Evolutionary conservation across 2,888 invertebrate species (phyloP).

Genomic region (Sphecodes monilicornis): DNA sequence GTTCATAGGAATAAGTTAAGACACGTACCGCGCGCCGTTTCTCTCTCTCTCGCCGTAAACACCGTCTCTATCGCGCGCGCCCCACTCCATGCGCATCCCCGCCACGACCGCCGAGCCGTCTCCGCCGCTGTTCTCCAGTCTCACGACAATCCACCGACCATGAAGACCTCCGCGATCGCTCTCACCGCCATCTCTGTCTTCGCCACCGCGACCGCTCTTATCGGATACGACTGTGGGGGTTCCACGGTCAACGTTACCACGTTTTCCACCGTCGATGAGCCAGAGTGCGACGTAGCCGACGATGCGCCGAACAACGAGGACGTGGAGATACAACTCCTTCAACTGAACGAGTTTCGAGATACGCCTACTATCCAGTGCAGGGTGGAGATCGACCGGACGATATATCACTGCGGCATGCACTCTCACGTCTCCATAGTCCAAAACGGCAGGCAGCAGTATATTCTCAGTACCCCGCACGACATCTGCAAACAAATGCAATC

Average conservation of each 20-base stretch:
- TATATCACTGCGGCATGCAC: background rate
- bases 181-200: no score
- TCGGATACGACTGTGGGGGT: background rate
- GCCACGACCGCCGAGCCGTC: no score
- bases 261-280: background rate
- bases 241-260: background rate
- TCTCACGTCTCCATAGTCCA: background rate
- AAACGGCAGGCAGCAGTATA: background rate
- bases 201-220: background rate
- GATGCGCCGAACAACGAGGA: no score
- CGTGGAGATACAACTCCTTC: background rate
- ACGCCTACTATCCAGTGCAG: background rate
- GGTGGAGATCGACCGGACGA: background rate
- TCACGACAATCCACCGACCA: no score
- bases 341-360: background rate
- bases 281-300: background rate
- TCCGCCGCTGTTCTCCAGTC: no score
- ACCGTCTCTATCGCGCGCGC: no score
- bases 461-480: background rate
- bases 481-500: background rate
- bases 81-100: no score
- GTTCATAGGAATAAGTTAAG: no score
- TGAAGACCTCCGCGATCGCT: no score
- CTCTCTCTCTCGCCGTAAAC: no score
- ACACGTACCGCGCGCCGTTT: no score